Evolutionary conservation across 2,113 vertebrate genomes (phyloP).

Genomic region (Cromileptes altivelis): DNA sequence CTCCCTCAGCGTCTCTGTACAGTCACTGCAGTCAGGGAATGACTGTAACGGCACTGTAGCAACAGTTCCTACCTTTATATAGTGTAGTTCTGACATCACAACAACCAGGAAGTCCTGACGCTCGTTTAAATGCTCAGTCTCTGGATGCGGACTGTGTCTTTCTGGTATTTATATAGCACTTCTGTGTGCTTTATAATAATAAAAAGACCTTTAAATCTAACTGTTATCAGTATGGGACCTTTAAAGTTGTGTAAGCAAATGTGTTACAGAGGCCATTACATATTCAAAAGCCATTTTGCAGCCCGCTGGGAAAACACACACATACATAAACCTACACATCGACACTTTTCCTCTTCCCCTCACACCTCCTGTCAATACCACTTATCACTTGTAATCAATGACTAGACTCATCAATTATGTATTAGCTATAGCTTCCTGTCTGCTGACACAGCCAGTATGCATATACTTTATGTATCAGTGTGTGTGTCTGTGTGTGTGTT

Average conservation of each 20-base stretch:
- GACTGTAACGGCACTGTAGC: too few species aligned
- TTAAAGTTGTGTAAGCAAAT: slow-evolving; percentile 33
- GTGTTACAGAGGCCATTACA: slow-evolving; percentile 40
- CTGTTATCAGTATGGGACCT: too few species aligned
- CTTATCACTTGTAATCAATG: slow-evolving; percentile 79
- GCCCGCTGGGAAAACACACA: slow-evolving; percentile 47
- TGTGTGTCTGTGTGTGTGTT: not conserved
- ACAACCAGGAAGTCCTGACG: too few species aligned
- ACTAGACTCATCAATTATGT: slow-evolving; percentile 74
- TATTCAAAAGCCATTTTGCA: slow-evolving; percentile 44
- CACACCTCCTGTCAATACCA: slow-evolving; percentile 76
- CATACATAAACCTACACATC: slow-evolving; percentile 49
- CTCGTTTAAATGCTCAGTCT: too few species aligned
- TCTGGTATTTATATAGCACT: too few species aligned
- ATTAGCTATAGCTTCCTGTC: slow-evolving; percentile 66
- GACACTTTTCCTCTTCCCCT: slow-evolving; percentile 65
- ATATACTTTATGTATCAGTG: not conserved
- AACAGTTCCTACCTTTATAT: too few species aligned
- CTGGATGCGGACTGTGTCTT: too few species aligned
- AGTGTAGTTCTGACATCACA: too few species aligned
- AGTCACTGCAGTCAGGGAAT: too few species aligned
- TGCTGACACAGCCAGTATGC: slow-evolving; percentile 66
- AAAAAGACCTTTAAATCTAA: too few species aligned
- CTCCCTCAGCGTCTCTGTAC: too few species aligned
- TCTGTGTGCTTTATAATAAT: too few species aligned